Base-by-base conservation (phyloP, 2,113 vertebrate genomes). In the Rhinolophus ferrumequinum region DNA sequence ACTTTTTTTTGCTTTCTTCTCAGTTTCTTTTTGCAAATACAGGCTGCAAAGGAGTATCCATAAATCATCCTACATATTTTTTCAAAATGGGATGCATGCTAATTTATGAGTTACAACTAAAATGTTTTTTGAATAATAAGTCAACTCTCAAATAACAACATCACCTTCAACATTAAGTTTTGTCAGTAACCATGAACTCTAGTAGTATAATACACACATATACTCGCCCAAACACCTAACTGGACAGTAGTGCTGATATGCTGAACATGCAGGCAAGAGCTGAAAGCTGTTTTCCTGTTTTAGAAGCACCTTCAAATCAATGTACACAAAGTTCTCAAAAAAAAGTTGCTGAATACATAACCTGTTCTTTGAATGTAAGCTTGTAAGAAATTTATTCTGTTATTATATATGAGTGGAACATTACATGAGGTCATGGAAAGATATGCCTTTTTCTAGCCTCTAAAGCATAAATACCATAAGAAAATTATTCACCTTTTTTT, bases 61-160 rank as follows among this genome's bases (percentile, higher is more conserved):
- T 85, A 73, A 90, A 80, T 41, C 52, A 69, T 21, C 21, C 11
- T 13, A 70, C 7, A 50, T 81, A 56, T 33, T 81, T 94, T 95
- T 75, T 44, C 16, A 75, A 82, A 87, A 66, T 21, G 15, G 0
- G 5, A 58, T 81, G 52, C 16, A 75, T 33, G 47, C 88, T 93
- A 79, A 80, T 56, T 84, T 84, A 50, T 90, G 30, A 76, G 13
- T 28, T 88, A 85, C 8, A 76, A 50, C 33, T 56, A 58, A 81
- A 92, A 54, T 85, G 75, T 75, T 52, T 92, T 94, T 13, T 50
- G n/a, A 81, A 41, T 80, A 85, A 16, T 19, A 80, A 88, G 80
- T 62, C 1, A 80, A 35, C 22, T 44, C 13, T 85, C 56, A 82
- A 94, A 44, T 83, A 93, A 26, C 1, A 75, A 67, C 3, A 64